These are phyloP conservation scores for Lordiphosa clarofinis DNA, from an alignment of 1,140 invertebrate genomes.

Conservation along the genomic window DNA sequence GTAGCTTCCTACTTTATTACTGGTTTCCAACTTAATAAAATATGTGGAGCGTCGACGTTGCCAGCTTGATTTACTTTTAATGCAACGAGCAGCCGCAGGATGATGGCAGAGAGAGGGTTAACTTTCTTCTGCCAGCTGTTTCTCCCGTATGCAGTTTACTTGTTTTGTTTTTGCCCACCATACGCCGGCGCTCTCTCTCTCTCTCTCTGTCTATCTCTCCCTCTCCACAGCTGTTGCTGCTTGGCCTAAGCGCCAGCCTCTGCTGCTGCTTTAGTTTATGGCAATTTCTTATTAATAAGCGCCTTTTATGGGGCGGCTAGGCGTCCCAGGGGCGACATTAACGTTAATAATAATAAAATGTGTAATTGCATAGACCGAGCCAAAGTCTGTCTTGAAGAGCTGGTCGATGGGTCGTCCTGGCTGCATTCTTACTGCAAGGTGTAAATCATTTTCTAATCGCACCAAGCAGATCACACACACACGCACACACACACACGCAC, in stretches of 20 bases:
- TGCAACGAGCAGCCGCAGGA: slow-evolving; percentile 17
- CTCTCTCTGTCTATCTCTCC: not conserved
- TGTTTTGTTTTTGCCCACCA: slow-evolving; percentile 35
- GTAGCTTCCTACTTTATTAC: slow-evolving; percentile 70
- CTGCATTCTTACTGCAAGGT: slow-evolving; percentile 28
- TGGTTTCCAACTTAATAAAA: slow-evolving; percentile 70
- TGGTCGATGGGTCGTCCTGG: slow-evolving; percentile 7
- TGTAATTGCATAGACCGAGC: slow-evolving; percentile 57
- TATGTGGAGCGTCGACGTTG: slow-evolving; percentile 59
- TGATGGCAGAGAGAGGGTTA: slow-evolving; percentile 1
- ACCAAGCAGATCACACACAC: slow-evolving; percentile 59
- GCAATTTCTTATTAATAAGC: slow-evolving; percentile 72
- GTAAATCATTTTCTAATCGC: slow-evolving; percentile 71
- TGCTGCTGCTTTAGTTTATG: slow-evolving; percentile 41
- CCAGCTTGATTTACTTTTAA: slow-evolving; percentile 59
- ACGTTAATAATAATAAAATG: slow-evolving; percentile 75
- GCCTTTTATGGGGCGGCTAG: slow-evolving; percentile 57
- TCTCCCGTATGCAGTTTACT: slow-evolving; percentile 11
- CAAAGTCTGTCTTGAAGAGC: not conserved
- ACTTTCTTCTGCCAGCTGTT: slow-evolving; percentile 53
- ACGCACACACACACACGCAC: slow-evolving; percentile 11
- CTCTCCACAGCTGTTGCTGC: slow-evolving; percentile 49
- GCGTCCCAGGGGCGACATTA: slow-evolving; percentile 69
- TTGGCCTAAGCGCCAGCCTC: slow-evolving; percentile 21
- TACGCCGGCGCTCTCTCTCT: slow-evolving; percentile 33